Base-by-base conservation (phyloP, 1,140 invertebrate genomes). In the Drosophila nannoptera region DNA sequence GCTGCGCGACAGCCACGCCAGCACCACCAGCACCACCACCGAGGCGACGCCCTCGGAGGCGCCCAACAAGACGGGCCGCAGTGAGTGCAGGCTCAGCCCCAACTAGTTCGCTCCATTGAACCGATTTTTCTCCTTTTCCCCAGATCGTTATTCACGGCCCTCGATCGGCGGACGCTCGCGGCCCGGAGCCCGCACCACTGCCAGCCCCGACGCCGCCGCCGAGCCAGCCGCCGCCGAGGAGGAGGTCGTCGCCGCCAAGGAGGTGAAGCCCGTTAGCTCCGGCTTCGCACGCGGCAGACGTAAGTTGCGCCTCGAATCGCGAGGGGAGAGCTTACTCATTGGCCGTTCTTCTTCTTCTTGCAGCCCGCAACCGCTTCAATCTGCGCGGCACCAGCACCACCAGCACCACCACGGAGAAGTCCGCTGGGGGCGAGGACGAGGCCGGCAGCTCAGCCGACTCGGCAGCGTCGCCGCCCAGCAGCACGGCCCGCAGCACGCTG, bases 221-320 rank as follows among this genome's bases (percentile, higher is more conserved):
- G 75, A 82, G 1, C 78, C 87, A 2, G 69, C 81, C 12, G 87
- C 46, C 12, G 87, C 43, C 9, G 86, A 90, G 42, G 87, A 90
- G 54, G 89, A 87, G 42, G 65, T 72, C 1, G 75, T 78, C 1
- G 66, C 62, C 12, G 89, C 89, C 61, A 91, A 91, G 69, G 90
- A 90, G 54, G 84, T 87, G 7, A 91, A 91, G 73, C 90, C 90
- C 14, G 86, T 89, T n/a, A 81, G 67, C 67, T 76, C 66, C 4
- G 69, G 72, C n/a, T 86, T 87, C 14, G 72, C 62, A 36, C 82
- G 87, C 35, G 83, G 83, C 62, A 75, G 84, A 83, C 89, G 88
- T 89, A 56, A 87, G 80, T 70, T 14, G 0, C n/a, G 40, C 6
- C 11, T 42, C 2, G 36, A 40, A 9, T 40, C 36, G 4, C 36